These are phyloP conservation scores for Ceratitis capitata DNA, from an alignment of 1,140 invertebrate genomes.

Conservation along the genomic window DNA sequence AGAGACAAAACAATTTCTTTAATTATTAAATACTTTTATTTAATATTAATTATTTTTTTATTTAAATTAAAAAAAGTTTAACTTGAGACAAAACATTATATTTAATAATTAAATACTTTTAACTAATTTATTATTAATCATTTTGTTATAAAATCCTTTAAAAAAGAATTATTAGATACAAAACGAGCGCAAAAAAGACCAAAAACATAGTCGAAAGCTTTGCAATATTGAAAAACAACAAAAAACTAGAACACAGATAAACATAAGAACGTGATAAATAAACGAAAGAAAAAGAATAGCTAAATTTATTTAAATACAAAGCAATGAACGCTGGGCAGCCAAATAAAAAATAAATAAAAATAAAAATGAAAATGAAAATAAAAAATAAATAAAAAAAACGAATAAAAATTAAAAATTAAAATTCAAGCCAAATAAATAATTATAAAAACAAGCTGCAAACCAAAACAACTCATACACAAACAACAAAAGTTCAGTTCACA, in stretches of 20 bases:
- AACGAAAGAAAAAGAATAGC: neutral
- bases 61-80: too few species aligned
- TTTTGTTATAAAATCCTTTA: too few species aligned
- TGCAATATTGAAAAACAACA: neutral
- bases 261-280: neutral
- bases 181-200: neutral
- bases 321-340: too few species aligned
- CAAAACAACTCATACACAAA: too few species aligned
- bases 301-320: neutral
- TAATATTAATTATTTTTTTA: too few species aligned
- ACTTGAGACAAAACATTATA: too few species aligned
- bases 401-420: neutral
- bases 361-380: neutral
- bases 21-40: too few species aligned
- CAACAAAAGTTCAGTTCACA: conserved; percentile 12
- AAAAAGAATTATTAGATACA: too few species aligned
- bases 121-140: too few species aligned
- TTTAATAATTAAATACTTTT: too few species aligned
- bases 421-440: conserved; percentile 21
- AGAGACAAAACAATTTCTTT: too few species aligned
- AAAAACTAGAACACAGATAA: neutral
- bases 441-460: conserved; percentile 11
- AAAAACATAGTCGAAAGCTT: neutral
- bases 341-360: neutral
- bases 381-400: neutral